Evolutionary conservation across 2,113 vertebrate species (phyloP).

Genomic region (Oophaga pumilio): DNA sequence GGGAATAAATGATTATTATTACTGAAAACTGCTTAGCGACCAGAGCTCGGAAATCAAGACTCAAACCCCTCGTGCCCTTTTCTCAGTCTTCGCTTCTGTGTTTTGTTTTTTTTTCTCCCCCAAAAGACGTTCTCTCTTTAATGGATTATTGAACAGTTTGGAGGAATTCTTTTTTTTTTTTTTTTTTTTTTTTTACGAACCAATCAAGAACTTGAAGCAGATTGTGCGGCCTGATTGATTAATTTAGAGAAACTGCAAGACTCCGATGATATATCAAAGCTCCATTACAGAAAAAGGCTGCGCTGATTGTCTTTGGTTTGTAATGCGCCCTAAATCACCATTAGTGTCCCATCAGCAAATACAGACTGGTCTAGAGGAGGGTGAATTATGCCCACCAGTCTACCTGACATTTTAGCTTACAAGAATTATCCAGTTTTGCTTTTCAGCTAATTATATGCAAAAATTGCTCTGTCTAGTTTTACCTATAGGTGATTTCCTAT

Average conservation of each 20-base stretch:
- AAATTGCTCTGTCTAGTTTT: too few relatives aligned
- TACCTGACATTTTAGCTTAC: too few relatives aligned
- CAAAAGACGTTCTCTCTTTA: not conserved
- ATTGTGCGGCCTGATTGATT: not conserved
- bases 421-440: too few relatives aligned
- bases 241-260: not conserved
- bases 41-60: slow-evolving; percentile 13
- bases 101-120: not conserved
- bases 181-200: not conserved
- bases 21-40: slow-evolving; percentile 11
- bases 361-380: not conserved
- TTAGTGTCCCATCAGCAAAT: slow-evolving; percentile 12
- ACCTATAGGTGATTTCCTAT: too few relatives aligned
- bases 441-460: too few relatives aligned
- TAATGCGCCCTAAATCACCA: slow-evolving; percentile 30
- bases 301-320: not conserved
- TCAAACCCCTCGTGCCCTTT: not conserved
- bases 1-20: slow-evolving; percentile 15
- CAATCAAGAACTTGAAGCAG: not conserved
- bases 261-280: not conserved
- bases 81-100: not conserved
- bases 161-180: not conserved
- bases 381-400: too few relatives aligned
- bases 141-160: slow-evolving; percentile 30
- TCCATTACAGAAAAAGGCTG: not conserved